Evolutionary conservation across 2,797 vertebrate genomes (phyloP).

Genomic region (Poecilia gillii): DNA sequence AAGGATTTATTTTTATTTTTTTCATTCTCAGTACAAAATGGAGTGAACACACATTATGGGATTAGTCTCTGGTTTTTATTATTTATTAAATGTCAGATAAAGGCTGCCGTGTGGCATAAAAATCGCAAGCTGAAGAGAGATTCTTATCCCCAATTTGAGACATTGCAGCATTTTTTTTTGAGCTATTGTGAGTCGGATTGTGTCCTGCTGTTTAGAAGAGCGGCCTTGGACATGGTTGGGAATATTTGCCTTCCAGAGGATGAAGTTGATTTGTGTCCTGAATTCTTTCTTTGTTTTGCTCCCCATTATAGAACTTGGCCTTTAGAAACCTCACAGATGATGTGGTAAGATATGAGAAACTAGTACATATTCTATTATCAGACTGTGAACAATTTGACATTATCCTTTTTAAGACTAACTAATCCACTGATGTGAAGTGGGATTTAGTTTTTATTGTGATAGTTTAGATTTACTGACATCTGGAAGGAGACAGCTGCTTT

Average conservation of each 20-base stretch:
- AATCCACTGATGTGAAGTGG: slow-evolving; percentile 23
- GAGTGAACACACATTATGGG: background rate
- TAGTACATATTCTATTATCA: background rate
- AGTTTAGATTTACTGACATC: slow-evolving; percentile 14
- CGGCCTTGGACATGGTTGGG: background rate
- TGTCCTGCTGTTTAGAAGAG: background rate
- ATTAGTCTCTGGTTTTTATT: background rate
- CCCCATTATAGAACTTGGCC: slow-evolving; percentile 87
- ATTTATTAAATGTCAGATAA: slow-evolving; percentile 5
- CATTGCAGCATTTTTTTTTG: background rate
- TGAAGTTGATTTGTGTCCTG: slow-evolving; percentile 31
- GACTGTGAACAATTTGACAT: slow-evolving; percentile 34
- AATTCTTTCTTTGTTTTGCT: slow-evolving; percentile 68
- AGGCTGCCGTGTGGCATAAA: background rate
- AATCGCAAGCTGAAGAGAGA: background rate
- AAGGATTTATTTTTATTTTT: background rate
- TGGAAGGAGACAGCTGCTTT: slow-evolving; percentile 12
- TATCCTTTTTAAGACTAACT: slow-evolving; percentile 11
- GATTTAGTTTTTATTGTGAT: slow-evolving; percentile 15
- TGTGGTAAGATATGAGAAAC: slow-evolving; percentile 87
- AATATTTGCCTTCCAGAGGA: background rate
- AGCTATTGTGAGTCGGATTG: background rate
- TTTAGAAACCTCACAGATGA: slow-evolving; percentile 97
- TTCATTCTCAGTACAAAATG: background rate
- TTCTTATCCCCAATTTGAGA: slow-evolving; percentile 3